Conservation (phyloP, 1,140 invertebrate genomes). For the Drosophila bocqueti region DNA sequence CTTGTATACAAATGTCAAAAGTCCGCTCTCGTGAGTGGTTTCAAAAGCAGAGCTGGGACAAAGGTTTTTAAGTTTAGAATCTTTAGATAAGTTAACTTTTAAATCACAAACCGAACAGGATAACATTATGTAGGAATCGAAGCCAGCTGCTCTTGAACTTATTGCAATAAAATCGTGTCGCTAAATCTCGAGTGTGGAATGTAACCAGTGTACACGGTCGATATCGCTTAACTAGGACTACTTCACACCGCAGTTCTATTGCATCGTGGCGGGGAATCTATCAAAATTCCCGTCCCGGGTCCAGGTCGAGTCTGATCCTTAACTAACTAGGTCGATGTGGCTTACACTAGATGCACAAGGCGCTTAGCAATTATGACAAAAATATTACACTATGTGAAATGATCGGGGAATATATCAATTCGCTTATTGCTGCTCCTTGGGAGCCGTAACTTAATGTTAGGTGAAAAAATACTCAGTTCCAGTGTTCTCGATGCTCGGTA, state of each 20-base stretch:
- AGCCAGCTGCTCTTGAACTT: slow-evolving; percentile 34
- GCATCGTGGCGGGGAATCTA: slow-evolving; percentile 39
- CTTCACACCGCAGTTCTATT: slow-evolving; percentile 42
- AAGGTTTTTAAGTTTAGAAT: background rate
- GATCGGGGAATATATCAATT: slow-evolving; percentile 50
- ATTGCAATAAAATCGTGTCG: slow-evolving; percentile 21
- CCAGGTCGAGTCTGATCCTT: slow-evolving; percentile 32
- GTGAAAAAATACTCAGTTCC: slow-evolving; percentile 80
- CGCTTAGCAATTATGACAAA: slow-evolving; percentile 76
- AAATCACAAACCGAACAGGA: slow-evolving; percentile 39
- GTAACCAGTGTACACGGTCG: slow-evolving; percentile 37
- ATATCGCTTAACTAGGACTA: slow-evolving; percentile 55
- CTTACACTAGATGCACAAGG: slow-evolving; percentile 31
- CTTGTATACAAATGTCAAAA: slow-evolving; percentile 14
- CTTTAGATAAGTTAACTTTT: slow-evolving; percentile 24
- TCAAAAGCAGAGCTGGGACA: slow-evolving; percentile 19
- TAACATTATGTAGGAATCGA: slow-evolving; percentile 35
- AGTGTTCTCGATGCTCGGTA: slow-evolving; percentile 72
- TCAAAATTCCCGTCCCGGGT: slow-evolving; percentile 30
- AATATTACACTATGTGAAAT: slow-evolving; percentile 69
- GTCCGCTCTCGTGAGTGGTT: slow-evolving; percentile 1
- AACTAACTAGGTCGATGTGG: slow-evolving; percentile 39
- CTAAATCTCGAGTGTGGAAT: slow-evolving; percentile 33
- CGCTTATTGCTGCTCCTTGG: slow-evolving; percentile 79
- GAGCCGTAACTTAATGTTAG: slow-evolving; percentile 76